Evolutionary conservation across 1,140 invertebrate genomes (phyloP).

Genomic region (Ooceraea biroi): DNA sequence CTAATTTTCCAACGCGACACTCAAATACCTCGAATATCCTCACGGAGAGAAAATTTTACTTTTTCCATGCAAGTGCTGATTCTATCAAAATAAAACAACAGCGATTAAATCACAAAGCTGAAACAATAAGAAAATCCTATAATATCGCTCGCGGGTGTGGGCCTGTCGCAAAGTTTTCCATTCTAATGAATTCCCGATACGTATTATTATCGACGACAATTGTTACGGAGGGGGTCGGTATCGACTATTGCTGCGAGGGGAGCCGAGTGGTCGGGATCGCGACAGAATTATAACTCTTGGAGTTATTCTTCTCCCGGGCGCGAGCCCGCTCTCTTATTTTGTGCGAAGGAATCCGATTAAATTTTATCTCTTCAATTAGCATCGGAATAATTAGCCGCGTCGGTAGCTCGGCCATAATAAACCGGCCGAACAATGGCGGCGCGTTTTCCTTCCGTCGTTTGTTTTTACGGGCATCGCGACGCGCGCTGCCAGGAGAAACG

Average conservation of each 20-base stretch:
- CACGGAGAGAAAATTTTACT: not conserved
- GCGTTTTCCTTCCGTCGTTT: slow-evolving; percentile 62
- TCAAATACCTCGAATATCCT: not conserved
- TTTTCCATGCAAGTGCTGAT: slow-evolving; percentile 1
- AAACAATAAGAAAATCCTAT: slow-evolving; percentile 46
- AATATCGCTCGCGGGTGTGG: slow-evolving; percentile 28
- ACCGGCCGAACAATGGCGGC: slow-evolving; percentile 67
- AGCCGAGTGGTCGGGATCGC: slow-evolving; percentile 43
- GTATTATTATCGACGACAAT: slow-evolving; percentile 59
- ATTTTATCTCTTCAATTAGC: slow-evolving; percentile 68
- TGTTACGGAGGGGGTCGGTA: slow-evolving; percentile 48
- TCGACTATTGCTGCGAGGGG: slow-evolving; percentile 45
- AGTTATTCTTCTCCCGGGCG: slow-evolving; percentile 49
- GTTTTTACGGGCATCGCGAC: slow-evolving; percentile 60
- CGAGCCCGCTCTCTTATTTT: slow-evolving; percentile 41
- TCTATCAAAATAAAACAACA: slow-evolving; percentile 49
- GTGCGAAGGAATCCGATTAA: slow-evolving; percentile 67
- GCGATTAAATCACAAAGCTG: slow-evolving; percentile 47
- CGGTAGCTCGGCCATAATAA: slow-evolving; percentile 59
- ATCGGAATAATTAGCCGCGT: slow-evolving; percentile 63
- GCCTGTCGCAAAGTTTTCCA: slow-evolving; percentile 47
- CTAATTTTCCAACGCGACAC: not conserved
- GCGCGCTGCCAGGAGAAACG: slow-evolving; percentile 22
- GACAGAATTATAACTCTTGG: slow-evolving; percentile 61
- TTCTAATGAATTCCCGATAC: slow-evolving; percentile 60